Conservation (phyloP, 2,888 invertebrate species). For the Scelioninae gen. 2 region DNA sequence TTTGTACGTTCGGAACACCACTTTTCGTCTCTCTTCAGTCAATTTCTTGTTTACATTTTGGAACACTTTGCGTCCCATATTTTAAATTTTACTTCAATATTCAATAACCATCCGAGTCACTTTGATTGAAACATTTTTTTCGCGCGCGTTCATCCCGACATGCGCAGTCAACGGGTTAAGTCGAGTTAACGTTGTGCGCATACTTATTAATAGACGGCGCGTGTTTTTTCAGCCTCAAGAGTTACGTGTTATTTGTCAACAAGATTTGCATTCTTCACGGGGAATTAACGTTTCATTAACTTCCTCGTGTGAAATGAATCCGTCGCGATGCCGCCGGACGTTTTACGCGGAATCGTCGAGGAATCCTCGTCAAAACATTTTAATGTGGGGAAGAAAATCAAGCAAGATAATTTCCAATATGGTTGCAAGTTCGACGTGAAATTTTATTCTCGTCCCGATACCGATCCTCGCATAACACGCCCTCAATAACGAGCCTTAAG, state of each 20-base stretch:
- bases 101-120: too few species aligned
- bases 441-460: too few species aligned
- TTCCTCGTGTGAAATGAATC: constrained; percentile 37
- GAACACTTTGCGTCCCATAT: too few species aligned
- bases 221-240: constrained; percentile 16
- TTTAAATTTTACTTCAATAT: too few species aligned
- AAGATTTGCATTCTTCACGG: constrained; percentile 42
- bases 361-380: constrained; percentile 25
- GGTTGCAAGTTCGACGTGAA: too few species aligned
- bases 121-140: too few species aligned
- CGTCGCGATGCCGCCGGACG: constrained; percentile 27
- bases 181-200: too few species aligned
- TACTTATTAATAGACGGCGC: constrained; percentile 11
- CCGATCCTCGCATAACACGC: too few species aligned
- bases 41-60: too few species aligned
- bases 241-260: constrained; percentile 43
- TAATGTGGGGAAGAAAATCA: constrained; percentile 23
- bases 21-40: too few species aligned
- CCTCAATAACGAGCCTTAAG: too few species aligned
- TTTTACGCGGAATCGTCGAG: constrained; percentile 34
- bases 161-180: neutral
- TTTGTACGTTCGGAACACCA: too few species aligned
- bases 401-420: neutral
- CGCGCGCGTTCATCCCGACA: neutral
- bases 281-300: constrained; percentile 34